A percentile compares a stretch with the other conserved stretches of the same genome.
Evolutionary conservation across 2,797 vertebrate species (phyloP).

Genomic region (Cephalopachus bancanus): DNA sequence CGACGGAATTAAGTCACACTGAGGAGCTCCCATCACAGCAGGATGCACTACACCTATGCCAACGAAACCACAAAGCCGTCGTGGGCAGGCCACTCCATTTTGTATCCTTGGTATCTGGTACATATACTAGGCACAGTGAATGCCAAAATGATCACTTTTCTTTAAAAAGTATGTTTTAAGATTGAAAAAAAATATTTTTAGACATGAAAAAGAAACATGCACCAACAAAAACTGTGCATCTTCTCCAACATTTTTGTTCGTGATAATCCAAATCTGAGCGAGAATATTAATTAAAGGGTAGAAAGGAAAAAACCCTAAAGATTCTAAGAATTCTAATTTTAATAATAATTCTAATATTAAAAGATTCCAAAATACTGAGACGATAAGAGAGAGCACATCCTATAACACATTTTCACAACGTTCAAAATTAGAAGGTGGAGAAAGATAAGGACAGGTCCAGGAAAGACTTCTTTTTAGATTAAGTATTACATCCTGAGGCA

Average conservation of each 20-base stretch:
- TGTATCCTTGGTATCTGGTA: neutral
- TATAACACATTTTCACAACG: neutral
- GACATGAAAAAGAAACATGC: constrained; percentile 40
- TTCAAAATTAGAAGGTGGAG: constrained; percentile 27
- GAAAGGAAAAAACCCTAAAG: neutral
- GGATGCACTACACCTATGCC: neutral
- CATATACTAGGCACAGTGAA: neutral
- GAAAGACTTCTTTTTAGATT: neutral
- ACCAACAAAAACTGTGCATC: constrained; percentile 42
- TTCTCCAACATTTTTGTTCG: constrained; percentile 13
- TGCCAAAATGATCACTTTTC: neutral
- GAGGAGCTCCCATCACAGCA: neutral
- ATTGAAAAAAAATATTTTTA: constrained; percentile 56
- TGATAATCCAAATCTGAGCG: constrained; percentile 31
- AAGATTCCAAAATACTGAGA: constrained; percentile 3
- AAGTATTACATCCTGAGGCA: neutral
- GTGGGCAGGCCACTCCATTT: neutral
- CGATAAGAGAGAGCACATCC: neutral
- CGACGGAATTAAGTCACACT: neutral
- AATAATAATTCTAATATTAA: no score
- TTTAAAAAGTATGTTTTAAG: constrained; percentile 2
- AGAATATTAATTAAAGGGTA: neutral
- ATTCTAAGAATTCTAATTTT: neutral
- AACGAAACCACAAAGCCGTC: neutral
- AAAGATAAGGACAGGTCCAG: neutral